Base-by-base conservation (phyloP, 2,113 vertebrate species). In the Melozone crissalis region DNA sequence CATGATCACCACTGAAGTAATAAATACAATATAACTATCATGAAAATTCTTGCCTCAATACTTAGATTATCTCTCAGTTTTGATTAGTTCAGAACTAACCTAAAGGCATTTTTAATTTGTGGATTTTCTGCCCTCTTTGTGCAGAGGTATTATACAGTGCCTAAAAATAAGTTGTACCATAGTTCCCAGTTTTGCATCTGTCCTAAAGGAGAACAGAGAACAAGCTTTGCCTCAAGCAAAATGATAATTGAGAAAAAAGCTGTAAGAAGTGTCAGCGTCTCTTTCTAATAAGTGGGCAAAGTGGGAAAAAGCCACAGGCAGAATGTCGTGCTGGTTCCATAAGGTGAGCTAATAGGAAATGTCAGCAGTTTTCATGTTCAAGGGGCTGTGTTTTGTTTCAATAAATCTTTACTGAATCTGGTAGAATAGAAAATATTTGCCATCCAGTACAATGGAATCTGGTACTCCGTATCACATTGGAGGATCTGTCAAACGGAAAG, bases 261-360 rank as follows among this genome's bases (percentile, higher is more conserved):
- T 75, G 57, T 49, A 89, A 82, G 66, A 93, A 54, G 58, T 82
- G 62, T 49, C 58, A 89, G 43, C 13, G 17, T 63, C 76, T 93
- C 65, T 44, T 93, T 79, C 59, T 49, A 90, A 43, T 79, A 87
- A 74, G 28, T 41, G 43, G 51, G 19, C 46, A 71, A 89, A 94
- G 69, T 73, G 73, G 39, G 52, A 94, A 91, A 94, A 93, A 68
- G 72, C 87, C 46, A 1, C 78, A 94, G 90, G 87, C 87, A 89
- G 95, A 93, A 84, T 63, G 43, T 28, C 4, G 20, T 84, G 43
- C 63, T 81, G 41, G 41, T 74, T 95, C 59, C 37, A 85, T 82
- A 84, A 74, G 19, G 9, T 67, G 39, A 95, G 30, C 31, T 92
- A 95, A 92, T 19, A 87, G 55, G 79, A 94, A 71, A 92, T 89